These are phyloP conservation scores for Semicossyphus pulcher DNA, from an alignment of 2,113 vertebrate species.

Conservation along the genomic window DNA sequence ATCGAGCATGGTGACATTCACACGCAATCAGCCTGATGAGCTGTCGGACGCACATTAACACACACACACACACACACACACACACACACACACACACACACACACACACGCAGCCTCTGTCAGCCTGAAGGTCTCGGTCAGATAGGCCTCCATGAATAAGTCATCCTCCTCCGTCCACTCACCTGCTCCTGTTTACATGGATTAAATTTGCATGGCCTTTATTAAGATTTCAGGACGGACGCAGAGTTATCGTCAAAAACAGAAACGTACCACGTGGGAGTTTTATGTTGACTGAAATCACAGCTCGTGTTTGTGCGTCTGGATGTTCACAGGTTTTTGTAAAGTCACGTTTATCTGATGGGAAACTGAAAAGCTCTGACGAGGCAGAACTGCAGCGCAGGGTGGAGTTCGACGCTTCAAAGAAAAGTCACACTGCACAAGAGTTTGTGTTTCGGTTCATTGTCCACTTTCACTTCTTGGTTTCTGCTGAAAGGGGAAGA, in stretches of 20 bases:
- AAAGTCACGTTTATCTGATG: background rate
- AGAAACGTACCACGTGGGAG: background rate
- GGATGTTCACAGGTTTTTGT: background rate
- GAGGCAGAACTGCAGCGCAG: background rate
- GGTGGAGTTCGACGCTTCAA: background rate
- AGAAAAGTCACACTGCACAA: background rate
- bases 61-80: background rate
- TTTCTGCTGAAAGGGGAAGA: constrained; percentile 30
- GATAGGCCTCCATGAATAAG: constrained; percentile 72
- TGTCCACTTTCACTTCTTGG: constrained; percentile 43
- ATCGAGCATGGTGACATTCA: constrained; percentile 40
- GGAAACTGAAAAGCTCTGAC: background rate
- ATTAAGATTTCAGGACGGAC: constrained; percentile 70
- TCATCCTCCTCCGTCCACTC: constrained; percentile 58
- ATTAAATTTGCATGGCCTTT: constrained; percentile 78
- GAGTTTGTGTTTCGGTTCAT: constrained; percentile 1
- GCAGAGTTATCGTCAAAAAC: constrained; percentile 9
- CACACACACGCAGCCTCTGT: background rate
- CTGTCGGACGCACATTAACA: constrained; percentile 3
- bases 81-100: background rate
- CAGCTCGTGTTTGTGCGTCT: background rate
- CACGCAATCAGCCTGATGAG: constrained; percentile 54
- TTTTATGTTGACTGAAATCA: background rate
- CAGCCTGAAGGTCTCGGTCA: constrained; percentile 37
- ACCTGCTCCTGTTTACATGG: constrained; percentile 62